phyloP scores from a whole-genome alignment of 2,113 vertebrate genomes.

The Mus musculus region GRCm39 chr4:126493001-126493500 shows the following conservation, averaged over 20 bases:
- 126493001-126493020: slow-evolving; percentile 61
- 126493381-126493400: neutral
- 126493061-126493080: slow-evolving; percentile 57
- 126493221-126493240: neutral
- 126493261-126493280: neutral
- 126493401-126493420: neutral
- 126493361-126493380: neutral
- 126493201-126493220: slow-evolving; percentile 29
- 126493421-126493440: neutral
- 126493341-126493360: neutral
- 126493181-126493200: slow-evolving; percentile 46
- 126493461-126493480: neutral
- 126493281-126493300: neutral
- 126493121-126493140: slow-evolving; percentile 61
- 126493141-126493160: slow-evolving; percentile 70
- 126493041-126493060: slow-evolving; percentile 64
- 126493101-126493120: slow-evolving; percentile 75
- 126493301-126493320: neutral
- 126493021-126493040: slow-evolving; percentile 38
- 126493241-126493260: slow-evolving; percentile 1
- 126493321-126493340: neutral
- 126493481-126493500: neutral
- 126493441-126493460: neutral
- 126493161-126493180: slow-evolving; percentile 56
- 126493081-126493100: slow-evolving; percentile 76